Evolutionary conservation across 2,113 vertebrate genomes (phyloP), one percentile per base, ranked within the genome.

Genomic region (Sylvilagus bachmani): DNA sequence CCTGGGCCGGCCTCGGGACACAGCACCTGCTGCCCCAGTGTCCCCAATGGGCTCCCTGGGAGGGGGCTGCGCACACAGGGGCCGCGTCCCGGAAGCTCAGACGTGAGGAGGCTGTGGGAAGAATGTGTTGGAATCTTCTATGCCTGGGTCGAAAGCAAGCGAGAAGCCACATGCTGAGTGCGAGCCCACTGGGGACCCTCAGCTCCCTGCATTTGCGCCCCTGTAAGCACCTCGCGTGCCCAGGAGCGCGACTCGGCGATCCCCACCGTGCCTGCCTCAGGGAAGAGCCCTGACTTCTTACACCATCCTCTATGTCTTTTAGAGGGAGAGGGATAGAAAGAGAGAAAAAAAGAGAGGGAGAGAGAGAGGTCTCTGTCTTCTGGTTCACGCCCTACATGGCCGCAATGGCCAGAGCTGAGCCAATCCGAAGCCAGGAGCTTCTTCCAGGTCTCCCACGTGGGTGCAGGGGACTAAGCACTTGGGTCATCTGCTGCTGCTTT

Each of bases 241-340:
- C 78, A 1, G 78, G 55, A 58, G 55, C 19, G 55, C 19, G 55
- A 17, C 19, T 58, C 44, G 44, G 44, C 44, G 7, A 44, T 44
- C 44, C 44, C 44, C 44, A 86, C 92, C 88, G 84, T 78, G 84
- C 74, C 87, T 75, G 6, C 91, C 85, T 81, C 88, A 84, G 61
- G 78, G 85, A 86, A 86, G 78, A 79, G 85, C 86, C 70, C 33
- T n/a, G 58, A 33, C 90, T 89, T 94, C 80, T 85, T 66, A 33
- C 70, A 74, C 84, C 78, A 53, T 61, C 62, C 49, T 75, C 27
- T 44, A 7, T 44, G 44, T 44, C 44, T 44, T 44, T 44, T 6
- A 44, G 44, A 44, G 44, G 44, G 6, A 44, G 44, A 44, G 44
- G 7, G 44, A 44, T 6, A 7, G 44, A 44, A 7, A 44, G 44